Base-by-base conservation (phyloP, 2,797 vertebrate species). In the Florisuga fusca region DNA sequence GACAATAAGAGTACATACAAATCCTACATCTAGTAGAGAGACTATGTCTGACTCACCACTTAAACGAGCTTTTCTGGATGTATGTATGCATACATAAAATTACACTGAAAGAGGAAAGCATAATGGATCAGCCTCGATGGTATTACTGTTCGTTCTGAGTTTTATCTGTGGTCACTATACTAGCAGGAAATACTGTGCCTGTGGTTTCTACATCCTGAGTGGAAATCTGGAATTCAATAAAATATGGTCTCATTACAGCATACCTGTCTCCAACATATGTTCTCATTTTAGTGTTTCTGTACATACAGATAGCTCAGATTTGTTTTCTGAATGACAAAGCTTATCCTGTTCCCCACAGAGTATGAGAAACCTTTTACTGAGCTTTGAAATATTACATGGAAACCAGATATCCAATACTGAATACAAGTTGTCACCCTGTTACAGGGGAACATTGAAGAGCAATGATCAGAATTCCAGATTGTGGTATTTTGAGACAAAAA, bases 181-280 rank as follows among this genome's bases (percentile, higher is more conserved):
- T 96, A 97, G 80, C 94, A 96, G 96, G 94, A 96, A 95, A 88
- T 92, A 95, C 45, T 93, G 93, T 93, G 93, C 87, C 86, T 97
- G 94, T 91, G 80, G 93, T 97, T 97, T 97, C 82, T 93, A 95
- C 91, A 97, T 96, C 89, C 81, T 90, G 95, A 96, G 88, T 95
- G 91, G 90, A 93, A 90, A 95, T 82, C 83, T 94, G 92, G 89
- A 97, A 95, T 91, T 93, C 89, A 97, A 88, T 97, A 96, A 97
- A 94, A 90, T 94, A 87, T 12, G 69, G 86, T 76, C 79, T 93
- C 84, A 89, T 94, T 94, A 96, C 90, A 94, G 93, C 81, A 95
- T 91, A 95, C 83, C 85, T 96, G 76, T 96, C 95, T 96, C 75
- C 89, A 95, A 84, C 95, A 93, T 74, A 69, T 95, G 88, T 67